Base-by-base conservation (phyloP, 2,797 vertebrate species). In the Pogonophryne albipinna region DNA sequence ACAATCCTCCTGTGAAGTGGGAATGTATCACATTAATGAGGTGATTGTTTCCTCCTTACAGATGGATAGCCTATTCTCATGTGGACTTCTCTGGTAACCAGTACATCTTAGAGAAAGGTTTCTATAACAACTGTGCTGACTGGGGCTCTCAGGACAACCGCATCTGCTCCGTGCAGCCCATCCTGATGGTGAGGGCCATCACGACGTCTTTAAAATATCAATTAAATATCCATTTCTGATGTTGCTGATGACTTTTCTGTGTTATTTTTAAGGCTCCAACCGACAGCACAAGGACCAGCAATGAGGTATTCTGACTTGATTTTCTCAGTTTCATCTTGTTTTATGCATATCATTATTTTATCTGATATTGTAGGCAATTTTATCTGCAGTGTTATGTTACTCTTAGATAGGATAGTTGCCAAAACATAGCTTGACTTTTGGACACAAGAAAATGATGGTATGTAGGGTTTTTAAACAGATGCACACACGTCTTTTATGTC, bases 21-120 rank as follows among this genome's bases (percentile, higher is more conserved):
- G 8, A 5, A 41, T 23, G 10, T 60, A 2, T 31, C 0, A 4
- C 17, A n/a, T 2, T 2, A 12, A 41, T 60, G 2, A 1, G 45
- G n/a, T 27, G 1, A 27, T 1, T 23, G 13, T 27, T 49, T 38
- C 6, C 0, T 42, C 19, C 8, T 34, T 19, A 10, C 81, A 99
- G 98, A 12, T 99, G 98, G 98, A 92, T 99, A 10, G 97, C 94
- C 51, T 99, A 99, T 31, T 96, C 97, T 63, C 96, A 96, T 10
- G 95, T 96, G 87, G 97, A 98, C 91, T 99, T 95, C 93, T 98
- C 97, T 0, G 98, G 98, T 0, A 90, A 96, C 83, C 98, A 99
- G 91, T 99, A 95, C 78, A 69, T 99, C 67, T 87, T 99, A 79
- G 98, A 99, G 95, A 99, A 98, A 89, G 98, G 98, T 0, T 96